Conservation (phyloP, 2,113 vertebrate genomes). For the Boleophthalmus pectinirostris region DNA sequence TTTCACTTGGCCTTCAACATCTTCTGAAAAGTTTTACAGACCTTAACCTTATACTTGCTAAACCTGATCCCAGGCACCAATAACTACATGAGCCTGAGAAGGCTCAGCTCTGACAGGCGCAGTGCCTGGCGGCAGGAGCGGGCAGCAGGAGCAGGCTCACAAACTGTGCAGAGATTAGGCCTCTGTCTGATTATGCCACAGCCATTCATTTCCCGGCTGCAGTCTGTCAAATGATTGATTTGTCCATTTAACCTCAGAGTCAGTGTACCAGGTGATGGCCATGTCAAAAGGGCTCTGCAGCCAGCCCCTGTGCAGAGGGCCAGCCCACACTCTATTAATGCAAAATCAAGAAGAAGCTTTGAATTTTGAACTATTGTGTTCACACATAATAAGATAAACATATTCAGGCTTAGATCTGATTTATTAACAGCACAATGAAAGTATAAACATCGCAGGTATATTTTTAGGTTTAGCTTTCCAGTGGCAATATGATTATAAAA, state of each 20-base stretch:
- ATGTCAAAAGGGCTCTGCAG: conserved; percentile 72
- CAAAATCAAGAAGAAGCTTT: conserved; percentile 15
- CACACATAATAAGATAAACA: not conserved
- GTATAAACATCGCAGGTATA: not conserved
- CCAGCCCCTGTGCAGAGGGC: conserved; percentile 44
- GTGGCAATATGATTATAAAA: not conserved
- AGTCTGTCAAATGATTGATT: conserved; percentile 78
- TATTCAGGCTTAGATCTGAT: not conserved
- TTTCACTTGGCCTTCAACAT: not conserved
- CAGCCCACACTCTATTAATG: conserved; percentile 10
- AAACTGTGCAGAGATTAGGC: conserved; percentile 64
- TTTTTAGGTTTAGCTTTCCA: not conserved
- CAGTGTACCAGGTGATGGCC: conserved; percentile 64
- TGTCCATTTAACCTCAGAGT: conserved; percentile 78
- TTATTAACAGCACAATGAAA: not conserved
- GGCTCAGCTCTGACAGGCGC: conserved; percentile 35
- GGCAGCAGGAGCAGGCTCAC: conserved; percentile 49
- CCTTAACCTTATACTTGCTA: not conserved
- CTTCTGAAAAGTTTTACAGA: not conserved
- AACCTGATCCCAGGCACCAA: not conserved
- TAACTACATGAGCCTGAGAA: not conserved
- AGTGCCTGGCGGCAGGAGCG: conserved; percentile 17
- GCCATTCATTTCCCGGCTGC: conserved; percentile 74
- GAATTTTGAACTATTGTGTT: conserved; percentile 1
- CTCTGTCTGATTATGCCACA: conserved; percentile 72